Base-by-base conservation (phyloP, 2,113 vertebrate species). In the Lophius piscatorius region DNA sequence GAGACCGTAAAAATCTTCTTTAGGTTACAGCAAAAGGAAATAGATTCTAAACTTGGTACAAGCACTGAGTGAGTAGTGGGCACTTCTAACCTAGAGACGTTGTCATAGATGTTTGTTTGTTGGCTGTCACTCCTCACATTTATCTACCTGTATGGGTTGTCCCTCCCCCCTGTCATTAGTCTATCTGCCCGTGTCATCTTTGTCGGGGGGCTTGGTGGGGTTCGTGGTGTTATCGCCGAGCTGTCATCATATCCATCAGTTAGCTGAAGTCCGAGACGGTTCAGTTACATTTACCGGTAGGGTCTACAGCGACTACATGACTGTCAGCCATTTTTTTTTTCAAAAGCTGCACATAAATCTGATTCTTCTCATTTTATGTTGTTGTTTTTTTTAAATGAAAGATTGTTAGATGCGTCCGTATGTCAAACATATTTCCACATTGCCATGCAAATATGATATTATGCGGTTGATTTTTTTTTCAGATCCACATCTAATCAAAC, bases 181-280 rank as follows among this genome's bases (percentile, higher is more conserved):
- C 55, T 85, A 74, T 82, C 78, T 75, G 28, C 41, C 31, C 11
- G 17, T 74, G 63, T 71, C 48, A 78, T 85, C 80, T 71, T 56
- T 69, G 4, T 73, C 64, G 1, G 39, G 34, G 16, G 26, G n/a
- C n/a, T n/a, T n/a, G n/a, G n/a, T n/a, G 6, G 16, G 34, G 70
- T 21, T 16, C n/a, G 33, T 24, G 29, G 7, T 68, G 76, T 80
- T 85, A 74, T 82, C 72, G 66, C 51, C 49, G 26, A 16, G 12
- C 60, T 80, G 79, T 81, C 80, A 68, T 76, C 83, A 75, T 42
- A 68, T 31, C 48, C 47, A 11, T 79, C 48, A 47, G 42, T 70
- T 70, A 39, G 44, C 65, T 67, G 11, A 26, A 72, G 60, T 47
- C 66, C 28, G 50, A 28, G 34, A 44, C 7, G 41, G 21, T 77